Evolutionary conservation across 2,113 vertebrate species (phyloP), one percentile per base, ranked within the genome.

Genomic region (Tyto alba): DNA sequence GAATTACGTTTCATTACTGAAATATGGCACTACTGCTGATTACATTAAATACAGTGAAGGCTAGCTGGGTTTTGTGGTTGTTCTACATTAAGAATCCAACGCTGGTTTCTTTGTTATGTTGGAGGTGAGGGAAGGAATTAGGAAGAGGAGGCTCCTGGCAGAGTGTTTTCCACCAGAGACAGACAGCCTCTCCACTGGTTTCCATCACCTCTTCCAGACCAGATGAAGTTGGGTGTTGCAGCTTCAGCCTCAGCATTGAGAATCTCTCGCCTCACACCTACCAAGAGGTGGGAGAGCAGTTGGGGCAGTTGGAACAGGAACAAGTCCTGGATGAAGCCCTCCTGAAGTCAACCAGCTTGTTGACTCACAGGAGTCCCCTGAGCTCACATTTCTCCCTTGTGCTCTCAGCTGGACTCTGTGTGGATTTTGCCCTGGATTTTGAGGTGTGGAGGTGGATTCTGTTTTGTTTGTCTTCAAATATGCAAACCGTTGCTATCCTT

Each of bases 321-420:
- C 32, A 16, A 27, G 11, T 15, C 25, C 11, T 43, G 43, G 10
- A 25, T 13, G 29, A 43, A 32, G 11, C 13, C 13, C 20, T 40
- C 7, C 0, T 12, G 66, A 53, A 72, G 10, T 29, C 16, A 50
- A 29, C 38, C 11, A 1, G 10, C 27, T 10, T 2, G 1, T 60
- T n/a, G 67, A 34, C 27, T 73, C 12, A 3, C 12, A 25, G 60
- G 22, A 9, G 4, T 10, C 3, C 26, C 36, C 21, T 7, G n/a
- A 69, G 43, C 38, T 76, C 25, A 10, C 11, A 0, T 3, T 32
- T 10, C 30, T 73, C n/a, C 27, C 34, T 29, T 20, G 18, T 23
- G 45, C 27, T 56, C 41, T 81, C 36, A 13, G 25, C 21, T 62
- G 41, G 13, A 16, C 16, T 26, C 22, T 0, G 2, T 7, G 11